phyloP scores from a whole-genome alignment of 2,888 invertebrate species.

The Hypsopygia costalis region DNA sequence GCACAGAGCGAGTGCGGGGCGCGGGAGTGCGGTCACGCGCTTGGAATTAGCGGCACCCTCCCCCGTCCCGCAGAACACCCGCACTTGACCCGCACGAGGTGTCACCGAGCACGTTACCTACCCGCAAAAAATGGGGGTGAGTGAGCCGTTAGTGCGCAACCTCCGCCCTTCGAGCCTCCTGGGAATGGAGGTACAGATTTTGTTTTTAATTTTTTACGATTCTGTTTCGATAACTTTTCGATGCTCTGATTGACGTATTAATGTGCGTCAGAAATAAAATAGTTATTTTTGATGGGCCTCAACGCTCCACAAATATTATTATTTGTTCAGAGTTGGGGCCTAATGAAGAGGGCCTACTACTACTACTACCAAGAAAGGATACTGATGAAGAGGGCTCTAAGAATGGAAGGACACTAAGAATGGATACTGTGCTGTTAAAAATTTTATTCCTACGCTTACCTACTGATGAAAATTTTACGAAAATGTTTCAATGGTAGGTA shows the following conservation, averaged over 20 bases:
- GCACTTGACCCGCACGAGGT: constrained; percentile 65
- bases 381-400: no score
- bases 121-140: constrained; percentile 63
- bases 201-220: constrained; percentile 64
- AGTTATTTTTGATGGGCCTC: no score
- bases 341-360: no score
- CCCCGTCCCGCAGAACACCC: constrained; percentile 31
- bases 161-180: constrained; percentile 18
- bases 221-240: constrained; percentile 40
- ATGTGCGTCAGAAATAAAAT: background rate
- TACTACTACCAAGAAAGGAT: no score
- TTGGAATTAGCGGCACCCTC: constrained; percentile 58
- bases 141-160: constrained; percentile 29
- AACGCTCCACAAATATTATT: no score
- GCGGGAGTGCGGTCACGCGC: constrained; percentile 64
- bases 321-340: no score
- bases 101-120: constrained; percentile 71
- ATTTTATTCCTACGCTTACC: no score
- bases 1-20: constrained; percentile 31
- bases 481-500: no score
- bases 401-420: no score
- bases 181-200: constrained; percentile 44
- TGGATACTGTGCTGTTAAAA: no score
- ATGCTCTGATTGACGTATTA: background rate
- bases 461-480: no score